Percentiles rank a stretch among this genome's conserved stretches.
These are phyloP conservation scores for Tichodroma muraria DNA, from an alignment of 2,113 vertebrate genomes.

Conservation along the genomic window DNA sequence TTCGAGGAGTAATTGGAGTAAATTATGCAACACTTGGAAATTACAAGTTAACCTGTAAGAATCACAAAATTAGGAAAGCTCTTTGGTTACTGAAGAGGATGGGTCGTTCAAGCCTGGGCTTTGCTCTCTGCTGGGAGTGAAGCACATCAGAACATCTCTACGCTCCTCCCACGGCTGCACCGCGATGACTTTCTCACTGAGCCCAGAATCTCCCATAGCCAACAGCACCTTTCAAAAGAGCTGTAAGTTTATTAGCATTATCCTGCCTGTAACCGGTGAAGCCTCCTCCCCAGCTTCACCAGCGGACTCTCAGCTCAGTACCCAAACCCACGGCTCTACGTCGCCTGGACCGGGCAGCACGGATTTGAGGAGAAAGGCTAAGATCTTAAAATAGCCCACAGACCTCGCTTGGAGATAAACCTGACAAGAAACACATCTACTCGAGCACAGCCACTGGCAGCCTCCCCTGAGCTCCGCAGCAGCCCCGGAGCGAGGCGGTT, in stretches of 20 bases:
- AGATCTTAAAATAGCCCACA: not conserved
- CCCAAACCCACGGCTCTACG: not conserved
- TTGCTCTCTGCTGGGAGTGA: not conserved
- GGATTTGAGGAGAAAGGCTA: not conserved
- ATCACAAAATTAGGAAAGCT: not conserved
- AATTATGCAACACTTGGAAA: not conserved
- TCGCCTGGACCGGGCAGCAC: not conserved
- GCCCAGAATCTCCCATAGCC: not conserved
- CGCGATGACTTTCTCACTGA: not conserved
- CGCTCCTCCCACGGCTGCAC: not conserved
- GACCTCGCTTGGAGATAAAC: not conserved
- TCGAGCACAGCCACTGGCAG: not conserved
- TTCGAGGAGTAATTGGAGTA: not conserved
- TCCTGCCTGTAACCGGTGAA: not conserved
- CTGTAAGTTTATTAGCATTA: not conserved
- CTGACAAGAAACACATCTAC: not conserved
- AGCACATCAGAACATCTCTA: not conserved
- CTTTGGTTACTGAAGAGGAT: not conserved
- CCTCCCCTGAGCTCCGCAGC: not conserved
- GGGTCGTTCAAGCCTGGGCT: not conserved
- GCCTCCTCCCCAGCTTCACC: not conserved
- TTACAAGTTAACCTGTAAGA: not conserved
- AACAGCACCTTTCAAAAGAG: not conserved
- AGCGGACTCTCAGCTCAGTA: not conserved
- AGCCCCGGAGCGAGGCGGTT: not conserved